Conservation (phyloP, 1,140 invertebrate genomes). For the Drosophila nannoptera region DNA sequence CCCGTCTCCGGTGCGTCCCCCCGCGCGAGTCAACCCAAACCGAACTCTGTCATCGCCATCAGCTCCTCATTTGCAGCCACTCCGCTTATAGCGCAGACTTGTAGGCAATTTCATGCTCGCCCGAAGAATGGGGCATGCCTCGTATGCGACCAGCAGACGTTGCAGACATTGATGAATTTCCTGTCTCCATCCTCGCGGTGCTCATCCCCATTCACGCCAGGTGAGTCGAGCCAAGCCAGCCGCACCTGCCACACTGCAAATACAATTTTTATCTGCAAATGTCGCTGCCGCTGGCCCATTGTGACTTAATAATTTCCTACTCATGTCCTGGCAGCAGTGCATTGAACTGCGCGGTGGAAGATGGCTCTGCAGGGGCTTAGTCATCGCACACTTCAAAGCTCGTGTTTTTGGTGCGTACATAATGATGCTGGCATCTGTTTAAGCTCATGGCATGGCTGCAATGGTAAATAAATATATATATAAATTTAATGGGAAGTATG, state of each 20-base stretch:
- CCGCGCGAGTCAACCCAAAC: not conserved
- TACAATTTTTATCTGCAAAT: constrained; percentile 57
- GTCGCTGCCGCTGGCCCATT: constrained; percentile 53
- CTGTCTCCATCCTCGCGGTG: constrained; percentile 67
- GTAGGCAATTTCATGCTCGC: constrained; percentile 66
- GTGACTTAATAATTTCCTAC: constrained; percentile 76
- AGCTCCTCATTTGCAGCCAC: constrained; percentile 17
- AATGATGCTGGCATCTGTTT: constrained; percentile 30
- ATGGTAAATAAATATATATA: constrained; percentile 4
- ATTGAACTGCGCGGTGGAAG: constrained; percentile 56
- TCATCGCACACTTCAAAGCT: constrained; percentile 26
- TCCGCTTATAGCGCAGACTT: constrained; percentile 28
- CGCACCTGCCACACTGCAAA: constrained; percentile 42
- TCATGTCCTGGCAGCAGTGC: constrained; percentile 61
- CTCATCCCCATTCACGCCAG: constrained; percentile 19
- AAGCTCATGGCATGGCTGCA: not conserved
- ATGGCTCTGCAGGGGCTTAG: not conserved
- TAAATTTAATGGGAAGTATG: too few species aligned
- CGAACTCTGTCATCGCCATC: not conserved
- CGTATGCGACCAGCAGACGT: constrained; percentile 61
- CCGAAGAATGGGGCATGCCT: constrained; percentile 58
- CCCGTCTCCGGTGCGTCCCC: not conserved
- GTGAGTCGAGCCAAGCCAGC: constrained; percentile 6
- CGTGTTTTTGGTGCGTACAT: constrained; percentile 10
- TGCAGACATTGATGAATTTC: constrained; percentile 76